Evolutionary conservation across 1,140 invertebrate species (phyloP), one percentile per base, ranked within the genome.

Genomic region (Drosophila neocordata): DNA sequence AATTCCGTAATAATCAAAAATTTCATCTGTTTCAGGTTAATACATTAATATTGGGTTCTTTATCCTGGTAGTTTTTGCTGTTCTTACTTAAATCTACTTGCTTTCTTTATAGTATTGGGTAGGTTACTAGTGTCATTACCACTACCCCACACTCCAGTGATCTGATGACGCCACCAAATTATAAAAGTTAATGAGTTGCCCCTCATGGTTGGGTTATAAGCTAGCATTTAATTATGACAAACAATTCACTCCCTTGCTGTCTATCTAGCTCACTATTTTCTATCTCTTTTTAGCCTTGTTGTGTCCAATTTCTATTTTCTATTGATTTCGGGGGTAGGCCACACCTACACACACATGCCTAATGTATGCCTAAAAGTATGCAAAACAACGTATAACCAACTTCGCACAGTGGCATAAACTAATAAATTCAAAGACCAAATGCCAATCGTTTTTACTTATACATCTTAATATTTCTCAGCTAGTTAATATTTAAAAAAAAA

Each of bases 91-190:
- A 53, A 58, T 65, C 7, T 6, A 6, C 7, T 31, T 7, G 1
- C 27, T 1, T 31, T 66, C 41, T 51, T 55, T 11, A 48, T 20
- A 15, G 15, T 8, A 12, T 63, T 59, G 60, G 56, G 74, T 81
- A 69, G 73, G 77, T 73, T 88, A 88, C 79, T 71, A 74, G 83
- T 87, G 83, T 87, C 83, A 87, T 88, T 82, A 74, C 22, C 35
- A 41, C 18, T 59, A 20, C 34, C 55, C 18, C 22, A 73, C 35
- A 20, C 35, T 12, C 18, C 48, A 18, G 1, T 31, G 15, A 34
- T 35, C 34, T 34, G 35, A 51, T 75, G 56, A 65, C 58, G 55
- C 38, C 53, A 57, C 65, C 67, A 73, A 73, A 79, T 83, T 84
- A 69, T 61, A 62, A 44, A 82, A 56, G 37, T 44, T 74, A 66